phyloP scores from a whole-genome alignment of 2,113 vertebrate genomes.

The Lagopus muta region DNA sequence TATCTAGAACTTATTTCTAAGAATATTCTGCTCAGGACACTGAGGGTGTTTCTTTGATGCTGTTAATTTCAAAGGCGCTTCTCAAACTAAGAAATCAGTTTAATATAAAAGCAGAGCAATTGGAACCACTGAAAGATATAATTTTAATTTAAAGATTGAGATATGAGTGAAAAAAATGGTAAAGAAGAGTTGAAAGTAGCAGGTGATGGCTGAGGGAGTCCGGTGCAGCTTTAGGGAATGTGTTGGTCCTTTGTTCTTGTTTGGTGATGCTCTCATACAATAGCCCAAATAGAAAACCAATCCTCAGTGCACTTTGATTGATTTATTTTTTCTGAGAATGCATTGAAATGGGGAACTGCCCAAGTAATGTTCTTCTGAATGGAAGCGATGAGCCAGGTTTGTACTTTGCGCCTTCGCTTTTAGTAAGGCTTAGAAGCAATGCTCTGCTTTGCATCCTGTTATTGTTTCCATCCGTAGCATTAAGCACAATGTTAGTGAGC shows the following conservation, averaged over 20 bases:
- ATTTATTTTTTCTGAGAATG: background rate
- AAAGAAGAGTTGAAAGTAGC: background rate
- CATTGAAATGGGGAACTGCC: background rate
- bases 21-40: background rate
- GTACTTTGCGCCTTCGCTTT: background rate
- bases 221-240: background rate
- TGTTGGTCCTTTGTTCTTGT: background rate
- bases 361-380: slow-evolving; percentile 10
- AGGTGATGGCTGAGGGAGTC: rapidly evolving
- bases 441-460: background rate
- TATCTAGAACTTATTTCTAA: background rate
- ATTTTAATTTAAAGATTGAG: background rate
- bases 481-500: background rate
- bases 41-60: background rate
- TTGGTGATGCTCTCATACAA: background rate
- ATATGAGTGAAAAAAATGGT: background rate
- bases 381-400: slow-evolving; percentile 13
- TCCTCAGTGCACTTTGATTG: background rate
- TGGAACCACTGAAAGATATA: background rate
- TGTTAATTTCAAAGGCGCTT: background rate
- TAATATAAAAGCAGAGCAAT: background rate
- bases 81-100: background rate
- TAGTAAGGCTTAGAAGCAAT: slow-evolving; percentile 32
- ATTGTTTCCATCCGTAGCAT: background rate
- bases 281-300: background rate